phyloP scores from a whole-genome alignment of 2,797 vertebrate genomes.

The Harpagifer antarcticus region DNA sequence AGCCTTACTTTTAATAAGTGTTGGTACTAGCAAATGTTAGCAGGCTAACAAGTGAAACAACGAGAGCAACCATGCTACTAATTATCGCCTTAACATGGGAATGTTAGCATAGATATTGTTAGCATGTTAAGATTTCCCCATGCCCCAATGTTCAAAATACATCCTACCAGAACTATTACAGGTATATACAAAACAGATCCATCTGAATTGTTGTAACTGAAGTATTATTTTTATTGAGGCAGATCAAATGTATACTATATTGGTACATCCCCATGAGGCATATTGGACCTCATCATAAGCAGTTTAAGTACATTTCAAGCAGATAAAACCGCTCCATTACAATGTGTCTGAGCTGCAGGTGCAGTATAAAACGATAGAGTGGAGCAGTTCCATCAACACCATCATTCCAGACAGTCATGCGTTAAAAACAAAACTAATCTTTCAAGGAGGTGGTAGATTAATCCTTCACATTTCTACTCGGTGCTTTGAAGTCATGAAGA shows the following conservation, averaged over 20 bases:
- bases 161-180: too few species aligned
- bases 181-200: too few species aligned
- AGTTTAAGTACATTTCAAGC: conserved; percentile 34
- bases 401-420: conserved; percentile 47
- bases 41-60: background rate
- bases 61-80: background rate
- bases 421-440: conserved; percentile 55
- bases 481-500: conserved; percentile 62
- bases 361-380: conserved; percentile 25
- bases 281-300: conserved; percentile 1
- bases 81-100: background rate
- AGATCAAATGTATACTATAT: conserved; percentile 21
- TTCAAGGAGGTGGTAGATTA: conserved; percentile 42
- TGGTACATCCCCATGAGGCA: conserved; percentile 18
- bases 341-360: conserved; percentile 43
- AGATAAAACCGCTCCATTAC: conserved; percentile 41
- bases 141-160: too few species aligned
- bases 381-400: conserved; percentile 54
- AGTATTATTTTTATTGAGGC: conserved; percentile 4
- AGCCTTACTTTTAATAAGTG: background rate
- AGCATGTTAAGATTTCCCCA: too few species aligned
- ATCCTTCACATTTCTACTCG: conserved; percentile 55
- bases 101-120: too few species aligned
- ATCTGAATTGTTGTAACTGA: background rate
- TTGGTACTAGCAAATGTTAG: background rate